Conservation (phyloP, 2,797 vertebrate species). For the Melanogrammus aeglefinus region DNA sequence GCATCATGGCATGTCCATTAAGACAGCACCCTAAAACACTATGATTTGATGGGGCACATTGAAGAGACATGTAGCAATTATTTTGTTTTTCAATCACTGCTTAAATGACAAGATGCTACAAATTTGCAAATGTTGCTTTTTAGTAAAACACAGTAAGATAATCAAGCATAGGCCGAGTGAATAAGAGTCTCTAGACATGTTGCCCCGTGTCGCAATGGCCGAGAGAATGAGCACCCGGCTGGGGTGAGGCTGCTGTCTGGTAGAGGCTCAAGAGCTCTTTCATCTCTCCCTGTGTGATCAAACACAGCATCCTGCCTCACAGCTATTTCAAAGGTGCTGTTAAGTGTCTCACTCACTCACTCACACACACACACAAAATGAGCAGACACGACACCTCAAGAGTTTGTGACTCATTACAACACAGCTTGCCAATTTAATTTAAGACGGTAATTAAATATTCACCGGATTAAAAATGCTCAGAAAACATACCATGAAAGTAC, state of each 20-base stretch:
- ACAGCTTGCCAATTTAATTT: conserved; percentile 53
- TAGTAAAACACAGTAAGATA: not conserved
- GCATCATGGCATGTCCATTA: not conserved
- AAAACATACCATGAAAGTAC: conserved; percentile 36
- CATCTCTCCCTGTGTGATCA: conserved; percentile 19
- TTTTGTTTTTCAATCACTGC: not conserved
- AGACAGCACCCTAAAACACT: not conserved
- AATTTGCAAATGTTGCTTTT: not conserved
- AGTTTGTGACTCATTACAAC: conserved; percentile 26
- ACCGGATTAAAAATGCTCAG: conserved; percentile 44
- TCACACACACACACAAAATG: conserved; percentile 25
- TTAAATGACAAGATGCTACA: not conserved
- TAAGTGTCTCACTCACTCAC: conserved; percentile 9
- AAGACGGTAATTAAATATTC: conserved; percentile 51
- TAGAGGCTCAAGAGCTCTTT: conserved; percentile 8
- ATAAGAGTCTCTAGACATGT: not conserved
- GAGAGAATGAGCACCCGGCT: not conserved
- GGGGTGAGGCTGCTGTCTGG: conserved; percentile 4
- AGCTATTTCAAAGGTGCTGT: conserved; percentile 13
- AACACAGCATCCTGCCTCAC: conserved; percentile 6
- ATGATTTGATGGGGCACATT: not conserved
- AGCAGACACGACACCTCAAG: conserved; percentile 20
- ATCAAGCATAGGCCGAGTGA: not conserved
- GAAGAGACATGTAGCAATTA: not conserved
- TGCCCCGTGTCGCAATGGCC: not conserved